These are phyloP conservation scores for Meloidogyne floridensis DNA, from an alignment of 1,140 invertebrate genomes.

Conservation along the genomic window DNA sequence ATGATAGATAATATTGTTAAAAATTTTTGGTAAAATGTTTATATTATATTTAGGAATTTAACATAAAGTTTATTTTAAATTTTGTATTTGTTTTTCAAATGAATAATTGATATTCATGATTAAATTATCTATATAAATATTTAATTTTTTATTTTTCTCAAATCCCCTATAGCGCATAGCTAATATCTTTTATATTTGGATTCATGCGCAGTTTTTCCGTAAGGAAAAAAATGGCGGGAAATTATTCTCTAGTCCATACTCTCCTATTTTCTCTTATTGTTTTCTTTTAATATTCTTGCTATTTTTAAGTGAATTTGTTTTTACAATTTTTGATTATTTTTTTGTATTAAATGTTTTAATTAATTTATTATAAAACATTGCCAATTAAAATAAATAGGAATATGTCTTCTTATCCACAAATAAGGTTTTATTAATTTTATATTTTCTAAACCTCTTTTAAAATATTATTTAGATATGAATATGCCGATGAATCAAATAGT, in stretches of 20 bases:
- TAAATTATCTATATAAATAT: no score
- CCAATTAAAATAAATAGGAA: background rate
- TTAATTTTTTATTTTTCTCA: no score
- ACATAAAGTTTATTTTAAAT: no score
- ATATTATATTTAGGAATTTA: no score
- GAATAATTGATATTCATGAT: no score
- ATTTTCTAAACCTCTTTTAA: background rate
- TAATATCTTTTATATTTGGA: background rate
- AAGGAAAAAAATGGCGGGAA: conserved; percentile 3
- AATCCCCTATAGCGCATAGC: no score
- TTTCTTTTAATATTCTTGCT: background rate
- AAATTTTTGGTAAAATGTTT: background rate
- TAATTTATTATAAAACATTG: background rate
- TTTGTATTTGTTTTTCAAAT: no score
- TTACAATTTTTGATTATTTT: background rate
- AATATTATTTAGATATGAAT: conserved; percentile 25
- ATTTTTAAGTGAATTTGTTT: background rate
- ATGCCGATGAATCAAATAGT: conserved; percentile 28
- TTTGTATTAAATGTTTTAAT: no score
- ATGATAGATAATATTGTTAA: background rate
- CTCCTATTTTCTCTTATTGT: background rate
- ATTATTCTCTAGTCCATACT: background rate
- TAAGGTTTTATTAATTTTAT: background rate
- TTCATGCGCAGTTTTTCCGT: background rate
- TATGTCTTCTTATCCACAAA: background rate